phyloP scores from a whole-genome alignment of 2,113 vertebrate genomes.

The Plecotus auritus region DNA sequence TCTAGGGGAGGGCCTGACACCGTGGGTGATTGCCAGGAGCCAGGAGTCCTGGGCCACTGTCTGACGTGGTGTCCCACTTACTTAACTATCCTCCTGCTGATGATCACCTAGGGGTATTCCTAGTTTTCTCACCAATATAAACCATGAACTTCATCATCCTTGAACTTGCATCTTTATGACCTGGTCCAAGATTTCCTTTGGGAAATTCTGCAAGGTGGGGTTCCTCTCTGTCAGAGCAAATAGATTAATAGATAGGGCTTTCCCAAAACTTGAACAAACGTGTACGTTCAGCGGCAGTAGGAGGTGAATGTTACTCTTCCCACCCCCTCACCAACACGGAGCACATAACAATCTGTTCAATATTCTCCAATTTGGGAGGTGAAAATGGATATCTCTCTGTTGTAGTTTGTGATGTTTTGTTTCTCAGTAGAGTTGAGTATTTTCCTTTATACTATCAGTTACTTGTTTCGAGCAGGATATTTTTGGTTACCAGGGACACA shows the following conservation, averaged over 20 bases:
- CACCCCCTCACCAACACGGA: background rate
- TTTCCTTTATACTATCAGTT: background rate
- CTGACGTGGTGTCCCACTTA: background rate
- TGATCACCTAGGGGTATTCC: background rate
- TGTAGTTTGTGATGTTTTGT: background rate
- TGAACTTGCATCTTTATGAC: background rate
- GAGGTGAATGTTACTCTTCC: background rate
- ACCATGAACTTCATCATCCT: background rate
- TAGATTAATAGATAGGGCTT: background rate
- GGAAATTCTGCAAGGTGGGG: background rate
- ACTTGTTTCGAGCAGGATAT: background rate
- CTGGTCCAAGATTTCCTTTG: background rate
- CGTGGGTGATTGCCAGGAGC: background rate
- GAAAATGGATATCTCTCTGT: background rate
- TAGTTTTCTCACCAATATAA: background rate
- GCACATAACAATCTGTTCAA: background rate
- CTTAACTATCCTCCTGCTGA: background rate
- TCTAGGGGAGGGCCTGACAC: background rate
- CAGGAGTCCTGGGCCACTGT: too few relatives aligned
- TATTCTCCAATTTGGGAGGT: background rate
- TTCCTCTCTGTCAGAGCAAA: background rate
- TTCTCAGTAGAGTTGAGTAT: background rate
- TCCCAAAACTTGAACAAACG: background rate
- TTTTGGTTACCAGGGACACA: background rate
- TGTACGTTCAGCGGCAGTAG: fast-evolving